These are phyloP conservation scores for Steromphala cineraria DNA, from an alignment of 2,888 invertebrate genomes.

Conservation along the genomic window DNA sequence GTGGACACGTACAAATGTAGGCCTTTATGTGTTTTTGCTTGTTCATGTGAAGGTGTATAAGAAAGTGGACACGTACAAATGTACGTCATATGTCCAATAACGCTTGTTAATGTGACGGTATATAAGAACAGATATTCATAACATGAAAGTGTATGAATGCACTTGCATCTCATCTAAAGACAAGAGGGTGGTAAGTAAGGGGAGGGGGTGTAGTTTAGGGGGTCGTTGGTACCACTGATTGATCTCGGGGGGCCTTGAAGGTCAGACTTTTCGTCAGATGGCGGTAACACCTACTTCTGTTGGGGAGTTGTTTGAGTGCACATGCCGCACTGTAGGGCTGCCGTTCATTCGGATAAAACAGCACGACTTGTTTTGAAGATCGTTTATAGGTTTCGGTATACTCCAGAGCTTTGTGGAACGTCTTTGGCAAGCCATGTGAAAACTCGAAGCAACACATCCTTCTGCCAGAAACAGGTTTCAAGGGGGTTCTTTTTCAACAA, in stretches of 20 bases:
- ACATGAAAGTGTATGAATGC: too few species aligned
- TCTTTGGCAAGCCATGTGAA: not conserved
- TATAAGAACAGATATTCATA: too few species aligned
- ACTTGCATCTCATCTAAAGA: too few species aligned
- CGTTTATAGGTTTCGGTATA: not conserved
- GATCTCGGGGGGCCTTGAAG: not conserved
- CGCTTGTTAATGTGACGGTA: too few species aligned
- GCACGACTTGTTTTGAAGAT: not conserved
- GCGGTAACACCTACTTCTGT: not conserved
- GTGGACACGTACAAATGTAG: too few species aligned
- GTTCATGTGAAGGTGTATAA: too few species aligned
- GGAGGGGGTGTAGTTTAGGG: not conserved
- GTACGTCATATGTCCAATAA: too few species aligned
- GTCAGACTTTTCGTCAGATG: not conserved
- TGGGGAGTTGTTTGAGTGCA: too few species aligned
- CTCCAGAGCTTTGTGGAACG: not conserved
- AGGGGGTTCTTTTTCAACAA: slow-evolving; percentile 1
- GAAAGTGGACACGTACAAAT: too few species aligned
- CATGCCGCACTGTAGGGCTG: not conserved
- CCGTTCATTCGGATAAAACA: not conserved
- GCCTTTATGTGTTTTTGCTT: too few species aligned
- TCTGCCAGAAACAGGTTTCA: not conserved
- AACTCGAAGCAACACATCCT: not conserved
- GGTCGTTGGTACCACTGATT: not conserved
- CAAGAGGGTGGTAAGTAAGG: too few species aligned